Percentiles rank a stretch among this genome's conserved stretches.
phyloP scores from a whole-genome alignment of 2,113 vertebrate genomes.

The Amphiprion ocellaris region DNA sequence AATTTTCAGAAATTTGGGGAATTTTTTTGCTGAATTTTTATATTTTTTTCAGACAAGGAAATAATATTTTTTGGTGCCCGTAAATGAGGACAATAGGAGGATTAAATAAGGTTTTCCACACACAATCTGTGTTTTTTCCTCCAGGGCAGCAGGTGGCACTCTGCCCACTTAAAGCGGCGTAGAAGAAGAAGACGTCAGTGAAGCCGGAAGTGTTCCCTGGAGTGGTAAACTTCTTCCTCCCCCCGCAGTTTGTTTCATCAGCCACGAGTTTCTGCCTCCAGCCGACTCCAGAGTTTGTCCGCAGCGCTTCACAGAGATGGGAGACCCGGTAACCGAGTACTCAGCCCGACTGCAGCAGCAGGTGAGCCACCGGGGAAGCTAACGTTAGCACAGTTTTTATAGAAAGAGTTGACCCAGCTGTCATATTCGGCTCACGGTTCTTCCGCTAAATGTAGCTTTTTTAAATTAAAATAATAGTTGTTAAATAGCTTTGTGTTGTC shows the following conservation, averaged over 20 bases:
- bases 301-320: constrained; percentile 80
- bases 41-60: too few relatives aligned
- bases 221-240: constrained; percentile 41
- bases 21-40: too few relatives aligned
- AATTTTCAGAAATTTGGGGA: too few relatives aligned
- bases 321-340: constrained; percentile 78
- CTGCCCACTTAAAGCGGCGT: not conserved
- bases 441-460: rapidly evolving
- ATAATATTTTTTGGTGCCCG: too few relatives aligned
- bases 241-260: constrained; percentile 63
- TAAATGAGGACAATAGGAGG: too few relatives aligned
- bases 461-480: not conserved
- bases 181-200: not conserved
- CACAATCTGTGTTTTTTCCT: too few relatives aligned
- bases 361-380: constrained; percentile 77
- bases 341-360: constrained; percentile 86
- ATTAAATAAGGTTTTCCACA: too few relatives aligned
- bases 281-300: not conserved
- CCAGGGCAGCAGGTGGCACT: constrained; percentile 15
- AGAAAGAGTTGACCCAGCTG: rapidly evolving
- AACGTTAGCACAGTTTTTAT: not conserved
- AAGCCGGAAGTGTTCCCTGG: constrained; percentile 33
- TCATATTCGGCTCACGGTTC: not conserved
- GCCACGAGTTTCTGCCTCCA: constrained; percentile 38
- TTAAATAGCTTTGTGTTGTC: not conserved